Evolutionary conservation across 2,797 vertebrate genomes (phyloP).

Genomic region (Lithobates sylvaticus): DNA sequence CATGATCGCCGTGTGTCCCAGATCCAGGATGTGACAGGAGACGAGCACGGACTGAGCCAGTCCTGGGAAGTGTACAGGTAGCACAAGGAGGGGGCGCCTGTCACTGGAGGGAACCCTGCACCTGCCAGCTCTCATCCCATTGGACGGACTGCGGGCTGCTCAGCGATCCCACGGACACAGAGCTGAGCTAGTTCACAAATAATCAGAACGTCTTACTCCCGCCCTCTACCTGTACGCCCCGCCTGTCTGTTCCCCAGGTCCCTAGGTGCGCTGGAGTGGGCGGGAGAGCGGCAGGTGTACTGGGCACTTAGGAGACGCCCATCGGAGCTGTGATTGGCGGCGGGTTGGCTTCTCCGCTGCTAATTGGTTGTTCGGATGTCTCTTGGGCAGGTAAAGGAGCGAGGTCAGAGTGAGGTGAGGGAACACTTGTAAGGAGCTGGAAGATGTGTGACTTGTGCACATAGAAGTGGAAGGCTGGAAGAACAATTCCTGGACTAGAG

Average conservation of each 20-base stretch:
- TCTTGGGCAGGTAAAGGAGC: background rate
- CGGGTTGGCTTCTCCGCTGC: rapidly evolving
- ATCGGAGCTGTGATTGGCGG: slow-evolving; percentile 16
- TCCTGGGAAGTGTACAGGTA: slow-evolving; percentile 41
- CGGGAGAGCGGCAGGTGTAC: slow-evolving; percentile 2
- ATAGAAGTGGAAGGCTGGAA: background rate
- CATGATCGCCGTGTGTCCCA: background rate
- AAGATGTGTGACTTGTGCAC: too few relatives aligned
- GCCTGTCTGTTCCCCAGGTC: background rate
- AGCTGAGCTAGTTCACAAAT: background rate
- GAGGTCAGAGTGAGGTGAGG: slow-evolving; percentile 3
- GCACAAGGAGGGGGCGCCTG: slow-evolving; percentile 28
- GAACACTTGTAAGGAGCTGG: background rate
- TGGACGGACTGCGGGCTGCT: background rate
- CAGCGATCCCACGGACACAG: background rate
- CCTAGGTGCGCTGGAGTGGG: background rate
- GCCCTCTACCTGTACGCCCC: background rate
- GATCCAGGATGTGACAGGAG: slow-evolving; percentile 5
- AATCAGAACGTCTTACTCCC: background rate
- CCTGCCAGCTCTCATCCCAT: slow-evolving; percentile 27
- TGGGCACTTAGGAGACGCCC: background rate
- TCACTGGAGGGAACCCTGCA: slow-evolving; percentile 33
- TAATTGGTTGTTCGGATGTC: background rate
- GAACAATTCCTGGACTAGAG: too few relatives aligned
- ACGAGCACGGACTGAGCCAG: slow-evolving; percentile 8